Percentiles rank a stretch among this genome's conserved stretches.
Evolutionary conservation across 2,888 invertebrate genomes (phyloP).

Genomic region (Ectobius pallidus): DNA sequence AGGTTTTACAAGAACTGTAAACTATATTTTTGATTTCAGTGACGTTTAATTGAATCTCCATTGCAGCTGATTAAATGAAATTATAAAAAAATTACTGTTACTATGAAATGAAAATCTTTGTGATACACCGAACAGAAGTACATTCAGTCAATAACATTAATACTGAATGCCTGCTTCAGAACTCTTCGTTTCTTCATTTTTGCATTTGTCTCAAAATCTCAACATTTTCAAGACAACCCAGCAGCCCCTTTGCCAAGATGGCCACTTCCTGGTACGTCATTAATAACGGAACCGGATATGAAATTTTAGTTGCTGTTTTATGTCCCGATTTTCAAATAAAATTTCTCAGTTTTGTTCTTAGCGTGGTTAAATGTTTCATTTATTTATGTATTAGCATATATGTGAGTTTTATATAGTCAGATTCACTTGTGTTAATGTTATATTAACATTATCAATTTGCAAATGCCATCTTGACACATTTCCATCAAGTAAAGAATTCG

Average conservation of each 20-base stretch:
- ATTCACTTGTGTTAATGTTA: no score
- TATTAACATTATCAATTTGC: no score
- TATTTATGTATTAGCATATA: no score
- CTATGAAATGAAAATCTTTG: no score
- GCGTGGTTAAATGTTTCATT: no score
- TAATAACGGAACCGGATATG: conserved; percentile 23
- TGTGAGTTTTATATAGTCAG: no score
- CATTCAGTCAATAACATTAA: conserved; percentile 7
- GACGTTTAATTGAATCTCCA: conserved; percentile 20
- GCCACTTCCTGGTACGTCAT: conserved; percentile 31
- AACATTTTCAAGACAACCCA: not conserved
- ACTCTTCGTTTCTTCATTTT: conserved; percentile 30
- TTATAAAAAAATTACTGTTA: no score
- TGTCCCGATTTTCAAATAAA: no score
- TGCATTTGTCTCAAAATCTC: not conserved
- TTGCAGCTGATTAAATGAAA: conserved; percentile 16
- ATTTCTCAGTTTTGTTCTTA: no score
- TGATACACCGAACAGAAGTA: conserved; percentile 13
- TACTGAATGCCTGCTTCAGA: not conserved
- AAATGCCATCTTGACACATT: no score
- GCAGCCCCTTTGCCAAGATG: conserved; percentile 15
- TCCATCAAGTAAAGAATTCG: no score
- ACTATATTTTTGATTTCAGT: not conserved
- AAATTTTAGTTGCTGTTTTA: no score
- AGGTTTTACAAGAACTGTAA: not conserved